These are phyloP conservation scores for Spinibarbus caldwelli DNA, from an alignment of 2,797 vertebrate genomes.

Conservation along the genomic window DNA sequence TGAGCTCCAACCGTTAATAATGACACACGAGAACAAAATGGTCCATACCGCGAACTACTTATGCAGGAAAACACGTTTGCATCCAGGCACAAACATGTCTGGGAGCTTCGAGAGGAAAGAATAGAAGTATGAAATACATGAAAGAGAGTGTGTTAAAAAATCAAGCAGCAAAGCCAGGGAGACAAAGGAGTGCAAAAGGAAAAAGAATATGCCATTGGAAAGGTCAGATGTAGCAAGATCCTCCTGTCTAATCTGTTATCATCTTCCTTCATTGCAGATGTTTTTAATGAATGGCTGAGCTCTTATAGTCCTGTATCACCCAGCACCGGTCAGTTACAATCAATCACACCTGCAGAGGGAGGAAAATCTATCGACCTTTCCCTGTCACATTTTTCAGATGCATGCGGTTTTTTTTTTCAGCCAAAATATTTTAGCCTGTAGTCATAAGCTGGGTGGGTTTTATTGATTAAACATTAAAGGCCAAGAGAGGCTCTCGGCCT, in stretches of 20 bases:
- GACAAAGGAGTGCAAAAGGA: neutral
- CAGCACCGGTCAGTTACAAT: conserved; percentile 63
- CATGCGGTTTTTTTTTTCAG: conserved; percentile 63
- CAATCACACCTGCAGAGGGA: conserved; percentile 59
- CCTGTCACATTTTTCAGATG: conserved; percentile 65
- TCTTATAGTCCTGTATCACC: conserved; percentile 48
- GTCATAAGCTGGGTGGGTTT: conserved; percentile 61
- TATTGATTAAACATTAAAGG: conserved; percentile 79
- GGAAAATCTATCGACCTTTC: conserved; percentile 68
- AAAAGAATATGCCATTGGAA: conserved; percentile 19
- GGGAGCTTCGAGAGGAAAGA: neutral
- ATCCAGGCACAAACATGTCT: neutral
- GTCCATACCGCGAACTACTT: conserved; percentile 19
- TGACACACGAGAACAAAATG: conserved; percentile 5
- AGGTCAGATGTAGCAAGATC: conserved; percentile 41
- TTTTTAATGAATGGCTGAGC: conserved; percentile 62
- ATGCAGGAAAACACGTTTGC: conserved; percentile 18
- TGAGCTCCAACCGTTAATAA: conserved; percentile 55
- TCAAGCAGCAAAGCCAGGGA: neutral
- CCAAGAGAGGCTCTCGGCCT: conserved; percentile 63
- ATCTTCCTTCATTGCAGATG: conserved; percentile 64
- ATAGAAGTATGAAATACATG: neutral
- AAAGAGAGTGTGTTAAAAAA: conserved; percentile 22
- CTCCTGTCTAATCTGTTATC: conserved; percentile 62
- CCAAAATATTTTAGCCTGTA: conserved; percentile 66